These are phyloP conservation scores for Dolomedes plantarius DNA, from an alignment of 2,888 invertebrate genomes.

Conservation along the genomic window DNA sequence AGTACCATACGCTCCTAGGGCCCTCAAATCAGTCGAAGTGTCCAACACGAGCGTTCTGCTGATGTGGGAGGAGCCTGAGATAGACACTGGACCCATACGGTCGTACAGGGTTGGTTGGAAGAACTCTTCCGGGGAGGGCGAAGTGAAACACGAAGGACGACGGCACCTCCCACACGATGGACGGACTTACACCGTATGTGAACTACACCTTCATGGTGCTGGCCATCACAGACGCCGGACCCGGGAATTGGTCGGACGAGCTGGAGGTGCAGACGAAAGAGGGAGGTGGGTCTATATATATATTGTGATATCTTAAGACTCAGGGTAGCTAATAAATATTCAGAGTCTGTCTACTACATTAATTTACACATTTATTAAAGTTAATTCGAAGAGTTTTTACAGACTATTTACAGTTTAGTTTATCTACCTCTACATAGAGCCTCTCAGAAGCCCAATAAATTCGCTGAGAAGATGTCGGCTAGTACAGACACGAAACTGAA, in stretches of 20 bases:
- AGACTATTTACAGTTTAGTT: no score
- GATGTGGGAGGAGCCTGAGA: conserved; percentile 17
- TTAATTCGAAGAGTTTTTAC: no score
- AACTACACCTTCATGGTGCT: conserved; percentile 21
- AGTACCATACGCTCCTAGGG: conserved; percentile 33
- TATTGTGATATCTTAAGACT: no score
- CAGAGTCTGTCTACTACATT: no score
- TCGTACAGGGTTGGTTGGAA: not conserved
- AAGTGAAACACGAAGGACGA: no score
- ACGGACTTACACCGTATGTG: conserved; percentile 6
- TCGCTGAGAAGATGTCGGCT: no score
- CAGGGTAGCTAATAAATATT: no score
- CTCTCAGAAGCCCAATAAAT: no score
- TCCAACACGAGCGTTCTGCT: conserved; percentile 17
- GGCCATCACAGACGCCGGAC: conserved; percentile 26
- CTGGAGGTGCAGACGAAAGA: conserved; percentile 9
- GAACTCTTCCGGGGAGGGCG: no score
- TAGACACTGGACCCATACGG: conserved; percentile 16
- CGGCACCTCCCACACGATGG: not conserved
- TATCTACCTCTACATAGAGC: no score
- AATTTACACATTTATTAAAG: no score
- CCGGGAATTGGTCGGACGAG: conserved; percentile 9
- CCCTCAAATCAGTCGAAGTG: not conserved
- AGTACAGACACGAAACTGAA: no score
- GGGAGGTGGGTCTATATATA: conserved; percentile 47